Base-by-base conservation (phyloP, 2,888 invertebrate genomes). In the Lutraria lutraria region DNA sequence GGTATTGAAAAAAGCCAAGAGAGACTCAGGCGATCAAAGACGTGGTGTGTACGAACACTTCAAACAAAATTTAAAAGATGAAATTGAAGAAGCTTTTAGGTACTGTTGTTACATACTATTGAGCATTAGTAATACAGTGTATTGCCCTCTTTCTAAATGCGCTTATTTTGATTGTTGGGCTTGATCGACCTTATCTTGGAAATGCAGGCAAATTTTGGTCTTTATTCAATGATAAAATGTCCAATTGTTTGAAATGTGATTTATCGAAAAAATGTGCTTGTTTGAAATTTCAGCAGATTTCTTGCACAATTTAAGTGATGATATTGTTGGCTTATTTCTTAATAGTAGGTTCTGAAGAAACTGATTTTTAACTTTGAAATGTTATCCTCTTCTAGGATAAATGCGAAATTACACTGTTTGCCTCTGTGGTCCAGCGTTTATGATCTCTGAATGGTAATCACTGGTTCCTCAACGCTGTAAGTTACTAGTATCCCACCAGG, bases 1-100 rank as follows among this genome's bases (percentile, higher is more conserved):
- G 96, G 94, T 95, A n/a, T 89, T 96, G 88, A 96, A 96, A 91
- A 96, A 95, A 87, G 95, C 96, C 0, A 95, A 96, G 85, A 92
- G 96, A 86, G 96, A 96, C 92, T 93, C 93, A 12, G 94, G 93
- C 0, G 83, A 84, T 52, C 91, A 92, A 3, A 90, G 94, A 19
- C 88, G 93, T 72, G 82, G 82, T 6, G 91, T 94, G 0, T 81
- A 90, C 3, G 94, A 94, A 13, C 89, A 91, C 13, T 93, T 94
- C 81, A 94, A 93, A 80, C 89, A 93, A 2, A 86, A 91, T 0
- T 83, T 95, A 29, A 91, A 93, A 81, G 87, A 89, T 29, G 95
- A 95, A 29, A 86, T 96, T 13, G 89, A 88, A n/a, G 88, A 91
- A 68, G 89, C 92, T 1, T 92, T 92, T 86, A 89, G 90, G 89